These are phyloP conservation scores for Chloropsis hardwickii DNA, from an alignment of 2,113 vertebrate species.

Conservation along the genomic window DNA sequence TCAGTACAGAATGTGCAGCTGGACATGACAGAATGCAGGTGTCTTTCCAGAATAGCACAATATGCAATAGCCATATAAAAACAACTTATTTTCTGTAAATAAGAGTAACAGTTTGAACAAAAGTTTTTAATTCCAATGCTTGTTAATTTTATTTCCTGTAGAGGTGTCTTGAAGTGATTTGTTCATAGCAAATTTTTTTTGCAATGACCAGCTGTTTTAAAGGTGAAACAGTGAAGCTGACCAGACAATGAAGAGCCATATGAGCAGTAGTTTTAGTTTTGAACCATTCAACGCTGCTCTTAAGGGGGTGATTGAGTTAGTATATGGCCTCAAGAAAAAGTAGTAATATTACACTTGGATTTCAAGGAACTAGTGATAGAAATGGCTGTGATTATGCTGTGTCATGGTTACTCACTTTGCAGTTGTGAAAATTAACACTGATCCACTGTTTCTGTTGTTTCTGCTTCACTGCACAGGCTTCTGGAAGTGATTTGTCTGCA, in stretches of 20 bases:
- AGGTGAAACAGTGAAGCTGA: not conserved
- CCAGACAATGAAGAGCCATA: not conserved
- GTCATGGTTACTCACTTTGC: not conserved
- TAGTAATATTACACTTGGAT: not conserved
- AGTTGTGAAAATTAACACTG: not conserved
- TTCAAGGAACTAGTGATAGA: not conserved
- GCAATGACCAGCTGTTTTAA: not conserved
- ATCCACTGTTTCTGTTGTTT: not conserved
- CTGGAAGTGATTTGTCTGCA: not conserved
- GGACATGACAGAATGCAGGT: not conserved
- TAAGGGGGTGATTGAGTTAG: not conserved
- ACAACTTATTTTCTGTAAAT: rapidly evolving
- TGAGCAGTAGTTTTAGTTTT: not conserved
- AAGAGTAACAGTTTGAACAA: too few species aligned
- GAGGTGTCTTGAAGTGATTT: not conserved
- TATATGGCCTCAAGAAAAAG: not conserved
- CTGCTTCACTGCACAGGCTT: not conserved
- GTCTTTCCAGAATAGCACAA: not conserved
- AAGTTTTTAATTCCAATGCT: not conserved
- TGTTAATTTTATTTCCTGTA: not conserved
- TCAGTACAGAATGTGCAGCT: not conserved
- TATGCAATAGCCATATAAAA: not conserved
- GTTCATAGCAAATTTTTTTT: not conserved
- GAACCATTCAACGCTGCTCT: not conserved
- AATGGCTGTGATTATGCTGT: not conserved